Base-by-base conservation (phyloP, 1,140 invertebrate genomes). In the Nephila pilipes region DNA sequence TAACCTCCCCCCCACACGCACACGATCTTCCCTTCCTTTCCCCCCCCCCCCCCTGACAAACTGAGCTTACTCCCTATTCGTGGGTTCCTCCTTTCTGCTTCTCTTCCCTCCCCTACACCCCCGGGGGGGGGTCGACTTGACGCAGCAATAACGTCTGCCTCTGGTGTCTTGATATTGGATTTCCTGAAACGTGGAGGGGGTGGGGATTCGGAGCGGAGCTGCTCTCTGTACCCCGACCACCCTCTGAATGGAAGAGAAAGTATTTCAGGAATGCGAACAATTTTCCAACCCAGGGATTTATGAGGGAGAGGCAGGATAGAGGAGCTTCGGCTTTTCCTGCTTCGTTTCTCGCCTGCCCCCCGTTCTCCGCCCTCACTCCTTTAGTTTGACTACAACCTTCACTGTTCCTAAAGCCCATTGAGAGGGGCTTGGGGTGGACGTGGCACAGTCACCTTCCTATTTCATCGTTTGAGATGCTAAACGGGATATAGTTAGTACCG, bases 161-260 rank as follows among this genome's bases (percentile, higher is more conserved):
- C 85, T 93, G 69, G 92, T 93, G 91, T 93, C 91, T 94, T 88
- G 88, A 93, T 92, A 93, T 93, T 93, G 93, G 93, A 93, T 93
- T 93, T 93, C 87, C 93, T 87, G 81, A 57, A 88, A 90, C 92
- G 69, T 36, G 58, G 58, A 58, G 65, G 69, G 91, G 85, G 91
- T 65, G 83, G 91, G 85, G 85, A 22, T 14, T 36, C 38, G 29
- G 29, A 14, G 54, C 55, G 89, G 80, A 83, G 89, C 58, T 29
- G 60, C 57, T 60, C 65, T 54, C 38, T 55, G n/a, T 83, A 25
- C 46, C 38, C 79, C 25, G 58, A 46, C 79, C 32, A 25, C 63
- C 32, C 69, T 81, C 79, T 60, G 79, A 83, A 81, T 80, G 83
- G 83, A 90, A 87, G 93, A 90, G 93, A 93, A 93, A 93, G 93